Base-by-base conservation (phyloP, 2,113 vertebrate genomes). In the Gymnocephalus cernua region DNA sequence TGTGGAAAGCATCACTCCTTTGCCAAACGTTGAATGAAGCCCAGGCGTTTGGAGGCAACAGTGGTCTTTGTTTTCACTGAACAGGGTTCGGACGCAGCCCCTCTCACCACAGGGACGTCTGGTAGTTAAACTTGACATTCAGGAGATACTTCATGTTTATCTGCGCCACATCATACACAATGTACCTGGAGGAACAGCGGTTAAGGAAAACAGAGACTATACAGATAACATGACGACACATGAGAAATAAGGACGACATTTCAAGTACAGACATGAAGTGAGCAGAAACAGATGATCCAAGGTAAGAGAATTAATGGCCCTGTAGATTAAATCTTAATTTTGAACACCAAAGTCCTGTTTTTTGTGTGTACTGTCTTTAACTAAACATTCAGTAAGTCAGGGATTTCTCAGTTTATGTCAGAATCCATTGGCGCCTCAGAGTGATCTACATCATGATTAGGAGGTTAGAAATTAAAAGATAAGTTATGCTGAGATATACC, bases 51-150 rank as follows among this genome's bases (percentile, higher is more conserved):
- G 66, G 64, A 75, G 78, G 82, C 71, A 77, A 82, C 70, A 23
- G 63, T 38, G 64, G 90, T 79, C 51, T 79, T 80, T 69, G 77
- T 59, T 65, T 64, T 67, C 25, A 53, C 54, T n/a, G 64, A 45
- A 25, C 74, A 53, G 66, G 57, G n/a, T 54, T 67, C 3, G 13
- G 19, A 63, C 35, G 2, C 15, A 2, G 53, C 12, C 32, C 27
- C 21, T 84, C 85, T 98, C 95, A 99, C 98, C 98, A 99, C 78
- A 99, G 94, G 41, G 97, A 97, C 0, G 96, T 96, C 91, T 97
- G 97, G 92, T 98, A 99, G 91, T 99, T 99, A 92, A 99, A 99
- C 85, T 96, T 98, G 88, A 97, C 94, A 93, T 99, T 99, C 95
- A 99, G 93, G 87, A 99, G 96, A 93, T 99, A 99, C 93, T 99